Evolutionary conservation across 2,113 vertebrate genomes (phyloP).

Genomic region (Pleuronectes platessa): DNA sequence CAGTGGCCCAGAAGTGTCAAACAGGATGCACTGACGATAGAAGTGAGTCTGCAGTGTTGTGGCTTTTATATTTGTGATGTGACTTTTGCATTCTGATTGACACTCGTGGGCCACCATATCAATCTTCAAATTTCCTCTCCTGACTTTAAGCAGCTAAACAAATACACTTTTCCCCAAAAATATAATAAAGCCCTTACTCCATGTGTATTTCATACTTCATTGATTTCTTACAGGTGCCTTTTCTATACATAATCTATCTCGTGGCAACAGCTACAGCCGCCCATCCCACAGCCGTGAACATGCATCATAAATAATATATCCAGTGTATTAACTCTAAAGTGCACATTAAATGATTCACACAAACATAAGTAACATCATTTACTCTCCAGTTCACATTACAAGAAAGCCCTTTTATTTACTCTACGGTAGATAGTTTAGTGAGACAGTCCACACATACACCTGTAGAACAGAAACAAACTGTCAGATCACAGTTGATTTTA

Average conservation of each 20-base stretch:
- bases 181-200: constrained; percentile 30
- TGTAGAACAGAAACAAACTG: constrained; percentile 16
- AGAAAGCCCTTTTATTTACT: constrained; percentile 66
- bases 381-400: constrained; percentile 34
- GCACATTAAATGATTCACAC: constrained; percentile 50
- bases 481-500: constrained; percentile 5
- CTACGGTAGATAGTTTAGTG: constrained; percentile 10
- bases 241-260: constrained; percentile 17
- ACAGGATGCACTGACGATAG: neutral
- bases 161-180: neutral
- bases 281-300: constrained; percentile 30
- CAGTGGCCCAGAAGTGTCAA: no score
- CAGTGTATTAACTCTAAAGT: constrained; percentile 46
- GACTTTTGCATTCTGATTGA: no score
- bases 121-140: no score
- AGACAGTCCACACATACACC: constrained; percentile 16
- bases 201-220: constrained; percentile 7
- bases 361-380: constrained; percentile 24
- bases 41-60: no score
- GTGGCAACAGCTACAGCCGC: constrained; percentile 19
- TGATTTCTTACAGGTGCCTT: neutral
- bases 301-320: constrained; percentile 50
- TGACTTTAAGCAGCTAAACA: no score
- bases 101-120: no score
- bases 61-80: no score